These are phyloP conservation scores for Nannospalax galili DNA, from an alignment of 2,113 vertebrate species.

Conservation along the genomic window DNA sequence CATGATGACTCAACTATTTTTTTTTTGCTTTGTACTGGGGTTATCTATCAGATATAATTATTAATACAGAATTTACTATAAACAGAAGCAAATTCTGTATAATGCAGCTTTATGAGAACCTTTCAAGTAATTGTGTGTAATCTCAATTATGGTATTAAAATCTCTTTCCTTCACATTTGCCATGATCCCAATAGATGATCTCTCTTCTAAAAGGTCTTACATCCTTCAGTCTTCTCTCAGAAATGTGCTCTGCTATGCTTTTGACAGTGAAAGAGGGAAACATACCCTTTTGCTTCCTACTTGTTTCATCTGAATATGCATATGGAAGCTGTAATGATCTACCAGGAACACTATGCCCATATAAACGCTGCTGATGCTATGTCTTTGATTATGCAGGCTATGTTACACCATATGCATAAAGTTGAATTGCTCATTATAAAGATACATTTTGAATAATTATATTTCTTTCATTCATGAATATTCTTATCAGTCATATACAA, in stretches of 20 bases:
- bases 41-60: neutral
- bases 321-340: neutral
- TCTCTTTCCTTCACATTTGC: neutral
- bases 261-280: neutral
- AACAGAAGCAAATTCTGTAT: neutral
- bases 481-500: neutral
- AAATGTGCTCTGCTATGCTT: neutral
- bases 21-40: neutral
- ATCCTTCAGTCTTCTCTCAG: neutral
- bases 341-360: too few species aligned
- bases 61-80: neutral
- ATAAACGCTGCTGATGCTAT: too few species aligned
- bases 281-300: neutral
- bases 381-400: neutral
- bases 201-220: neutral
- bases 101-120: neutral
- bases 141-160: neutral
- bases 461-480: neutral
- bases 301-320: neutral
- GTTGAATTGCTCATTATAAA: neutral
- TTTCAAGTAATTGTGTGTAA: neutral
- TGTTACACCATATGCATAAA: neutral
- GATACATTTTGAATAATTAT: neutral
- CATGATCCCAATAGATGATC: neutral
- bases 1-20: neutral